Conservation (phyloP, 2,888 invertebrate species). For the Rhingia campestris region DNA sequence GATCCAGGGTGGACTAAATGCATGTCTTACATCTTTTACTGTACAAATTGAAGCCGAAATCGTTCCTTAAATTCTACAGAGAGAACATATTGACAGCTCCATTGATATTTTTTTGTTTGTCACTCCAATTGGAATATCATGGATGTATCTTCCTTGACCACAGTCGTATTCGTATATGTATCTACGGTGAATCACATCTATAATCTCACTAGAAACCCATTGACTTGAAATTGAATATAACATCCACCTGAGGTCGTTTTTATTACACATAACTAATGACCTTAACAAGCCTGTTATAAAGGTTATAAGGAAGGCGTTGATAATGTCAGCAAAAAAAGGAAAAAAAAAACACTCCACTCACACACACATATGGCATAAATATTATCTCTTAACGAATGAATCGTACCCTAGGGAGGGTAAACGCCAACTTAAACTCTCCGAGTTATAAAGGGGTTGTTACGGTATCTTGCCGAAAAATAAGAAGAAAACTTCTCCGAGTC, state of each 20-base stretch:
- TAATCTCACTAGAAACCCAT: not conserved
- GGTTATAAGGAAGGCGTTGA: constrained; percentile 30
- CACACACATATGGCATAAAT: constrained; percentile 2
- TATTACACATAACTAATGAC: constrained; percentile 29
- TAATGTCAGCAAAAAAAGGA: constrained; percentile 33
- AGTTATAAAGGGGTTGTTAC: constrained; percentile 48
- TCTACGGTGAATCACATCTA: too few species aligned
- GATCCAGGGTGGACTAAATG: too few species aligned
- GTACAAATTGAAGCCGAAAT: too few species aligned
- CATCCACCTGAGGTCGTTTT: constrained; percentile 34
- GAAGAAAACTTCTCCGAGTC: constrained; percentile 8
- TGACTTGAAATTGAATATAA: constrained; percentile 18
- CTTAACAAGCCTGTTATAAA: constrained; percentile 11
- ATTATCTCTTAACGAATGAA: constrained; percentile 60
- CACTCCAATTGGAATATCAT: too few species aligned
- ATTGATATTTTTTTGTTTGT: too few species aligned
- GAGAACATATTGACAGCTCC: too few species aligned
- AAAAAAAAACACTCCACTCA: not conserved
- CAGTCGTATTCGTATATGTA: too few species aligned
- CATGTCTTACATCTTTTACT: too few species aligned
- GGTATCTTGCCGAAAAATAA: not conserved
- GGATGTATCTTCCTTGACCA: too few species aligned
- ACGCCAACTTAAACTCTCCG: constrained; percentile 17
- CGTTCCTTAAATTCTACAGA: too few species aligned
- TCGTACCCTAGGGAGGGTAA: constrained; percentile 58